Evolutionary conservation across 2,888 invertebrate genomes (phyloP).

Genomic region (Lycia hirtaria): DNA sequence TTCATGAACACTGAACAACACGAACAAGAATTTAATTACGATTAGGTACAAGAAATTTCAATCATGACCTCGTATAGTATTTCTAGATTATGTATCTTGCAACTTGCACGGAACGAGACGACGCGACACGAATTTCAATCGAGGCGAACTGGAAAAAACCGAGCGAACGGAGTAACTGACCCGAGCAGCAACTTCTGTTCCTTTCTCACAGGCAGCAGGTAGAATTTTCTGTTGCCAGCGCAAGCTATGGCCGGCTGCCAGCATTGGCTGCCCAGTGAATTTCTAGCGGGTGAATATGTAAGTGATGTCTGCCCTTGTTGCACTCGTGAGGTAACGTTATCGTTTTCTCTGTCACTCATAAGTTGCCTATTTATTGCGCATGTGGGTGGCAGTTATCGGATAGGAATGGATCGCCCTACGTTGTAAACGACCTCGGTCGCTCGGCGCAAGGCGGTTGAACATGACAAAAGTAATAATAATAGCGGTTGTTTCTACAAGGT

Average conservation of each 20-base stretch:
- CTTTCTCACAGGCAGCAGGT: constrained; percentile 62
- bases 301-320: constrained; percentile 55
- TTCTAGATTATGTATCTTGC: constrained; percentile 1
- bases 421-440: constrained; percentile 26
- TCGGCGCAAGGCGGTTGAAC: constrained; percentile 17
- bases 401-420: constrained; percentile 26
- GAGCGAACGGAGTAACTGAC: constrained; percentile 35
- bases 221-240: constrained; percentile 61
- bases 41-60: constrained; percentile 24
- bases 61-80: constrained; percentile 7
- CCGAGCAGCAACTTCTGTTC: constrained; percentile 60
- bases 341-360: constrained; percentile 48
- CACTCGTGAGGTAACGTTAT: constrained; percentile 43
- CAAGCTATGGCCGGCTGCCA: constrained; percentile 69
- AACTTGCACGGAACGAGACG: constrained; percentile 17
- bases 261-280: constrained; percentile 73
- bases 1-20: constrained; percentile 18
- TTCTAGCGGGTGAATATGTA: constrained; percentile 60
- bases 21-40: constrained; percentile 21
- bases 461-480: constrained; percentile 19
- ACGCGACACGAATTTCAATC: constrained; percentile 37
- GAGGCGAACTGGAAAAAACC: constrained; percentile 30
- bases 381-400: constrained; percentile 19
- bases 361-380: constrained; percentile 31
- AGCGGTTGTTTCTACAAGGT: constrained; percentile 6